These are phyloP conservation scores for Acleris emargana DNA, from an alignment of 2,888 invertebrate species.

Conservation along the genomic window DNA sequence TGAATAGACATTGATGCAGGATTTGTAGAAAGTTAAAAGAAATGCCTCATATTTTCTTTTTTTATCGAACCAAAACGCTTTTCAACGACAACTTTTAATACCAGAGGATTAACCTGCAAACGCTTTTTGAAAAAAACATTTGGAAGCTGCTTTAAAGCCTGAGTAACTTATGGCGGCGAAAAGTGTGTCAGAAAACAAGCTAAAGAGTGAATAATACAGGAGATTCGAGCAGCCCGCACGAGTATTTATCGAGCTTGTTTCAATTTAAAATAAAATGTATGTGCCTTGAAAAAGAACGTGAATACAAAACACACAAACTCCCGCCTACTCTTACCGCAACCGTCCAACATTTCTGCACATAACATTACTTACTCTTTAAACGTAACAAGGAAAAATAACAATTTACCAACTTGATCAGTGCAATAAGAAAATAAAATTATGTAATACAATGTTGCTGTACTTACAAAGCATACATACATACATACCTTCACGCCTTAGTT, in stretches of 20 bases:
- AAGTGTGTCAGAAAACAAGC: constrained; percentile 24
- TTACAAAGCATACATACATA: too few species aligned
- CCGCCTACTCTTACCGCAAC: constrained; percentile 39
- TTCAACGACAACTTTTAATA: background rate
- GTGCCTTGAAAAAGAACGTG: constrained; percentile 54
- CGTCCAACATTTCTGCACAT: constrained; percentile 5
- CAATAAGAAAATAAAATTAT: background rate
- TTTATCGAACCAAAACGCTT: background rate
- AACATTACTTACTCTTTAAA: constrained; percentile 8
- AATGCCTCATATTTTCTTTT: too few species aligned
- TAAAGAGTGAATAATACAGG: constrained; percentile 3
- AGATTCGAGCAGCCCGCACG: constrained; percentile 26
- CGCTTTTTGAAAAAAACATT: background rate
- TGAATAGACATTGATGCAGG: background rate
- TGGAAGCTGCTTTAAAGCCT: background rate
- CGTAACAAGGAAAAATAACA: background rate
- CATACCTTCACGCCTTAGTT: too few species aligned
- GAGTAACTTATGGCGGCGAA: background rate
- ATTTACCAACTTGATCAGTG: background rate
- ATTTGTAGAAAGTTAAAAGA: background rate
- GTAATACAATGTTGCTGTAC: background rate
- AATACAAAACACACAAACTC: constrained; percentile 45
- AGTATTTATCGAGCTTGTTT: constrained; percentile 56
- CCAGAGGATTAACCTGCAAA: constrained; percentile 3
- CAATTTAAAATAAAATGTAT: constrained; percentile 51